Conservation (phyloP, 1,140 invertebrate species). For the Micrasema minimum region DNA sequence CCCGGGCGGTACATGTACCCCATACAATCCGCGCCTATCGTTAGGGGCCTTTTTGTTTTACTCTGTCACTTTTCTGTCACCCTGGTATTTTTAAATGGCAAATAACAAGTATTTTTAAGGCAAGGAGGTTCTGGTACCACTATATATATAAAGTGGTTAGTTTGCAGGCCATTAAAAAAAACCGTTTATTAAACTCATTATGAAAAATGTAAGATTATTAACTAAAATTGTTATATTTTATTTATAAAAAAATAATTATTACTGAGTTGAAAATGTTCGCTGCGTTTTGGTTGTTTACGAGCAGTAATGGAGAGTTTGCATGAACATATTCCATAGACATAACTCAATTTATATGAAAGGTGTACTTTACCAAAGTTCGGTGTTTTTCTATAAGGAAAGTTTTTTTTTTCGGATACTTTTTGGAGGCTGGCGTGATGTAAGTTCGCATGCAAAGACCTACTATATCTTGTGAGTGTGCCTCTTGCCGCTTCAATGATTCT, state of each 20-base stretch:
- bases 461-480: conserved; percentile 28
- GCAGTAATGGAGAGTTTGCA: conserved; percentile 19
- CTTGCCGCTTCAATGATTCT: conserved; percentile 20
- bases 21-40: conserved; percentile 23
- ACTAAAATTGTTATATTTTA: too few species aligned
- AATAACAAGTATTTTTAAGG: too few species aligned
- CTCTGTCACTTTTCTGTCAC: conserved; percentile 27
- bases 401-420: conserved; percentile 27
- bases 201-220: too few species aligned
- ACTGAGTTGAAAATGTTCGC: too few species aligned
- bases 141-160: too few species aligned
- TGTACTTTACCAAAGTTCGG: conserved; percentile 14
- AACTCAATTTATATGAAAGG: conserved; percentile 27
- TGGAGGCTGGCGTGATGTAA: conserved; percentile 40
- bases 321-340: conserved; percentile 12
- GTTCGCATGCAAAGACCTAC: conserved; percentile 43
- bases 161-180: too few species aligned
- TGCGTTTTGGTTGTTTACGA: too few species aligned
- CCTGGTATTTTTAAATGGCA: conserved; percentile 2
- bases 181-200: too few species aligned
- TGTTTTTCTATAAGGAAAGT: conserved; percentile 17
- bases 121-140: too few species aligned
- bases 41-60: conserved; percentile 27
- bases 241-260: too few species aligned
- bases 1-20: background rate